These are phyloP conservation scores for Anniella stebbinsi DNA, from an alignment of 2,797 vertebrate genomes.

Conservation along the genomic window DNA sequence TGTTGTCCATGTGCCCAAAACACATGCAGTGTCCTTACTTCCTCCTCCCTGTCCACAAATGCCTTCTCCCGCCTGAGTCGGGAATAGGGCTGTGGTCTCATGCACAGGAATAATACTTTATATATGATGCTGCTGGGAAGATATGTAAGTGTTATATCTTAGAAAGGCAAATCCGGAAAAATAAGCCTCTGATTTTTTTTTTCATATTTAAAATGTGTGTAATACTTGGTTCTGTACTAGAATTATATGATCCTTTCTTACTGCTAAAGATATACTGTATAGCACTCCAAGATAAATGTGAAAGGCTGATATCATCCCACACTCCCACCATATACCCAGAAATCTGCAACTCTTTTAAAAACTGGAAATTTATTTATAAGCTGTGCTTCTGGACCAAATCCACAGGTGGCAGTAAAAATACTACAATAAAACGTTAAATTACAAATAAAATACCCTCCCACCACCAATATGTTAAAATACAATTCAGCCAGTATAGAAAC, in stretches of 20 bases:
- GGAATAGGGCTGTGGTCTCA: no score
- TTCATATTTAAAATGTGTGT: slow-evolving; percentile 4
- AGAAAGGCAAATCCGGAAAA: neutral
- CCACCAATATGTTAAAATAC: neutral
- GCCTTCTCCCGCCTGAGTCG: no score
- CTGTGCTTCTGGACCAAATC: neutral
- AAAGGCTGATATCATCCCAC: neutral
- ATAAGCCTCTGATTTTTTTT: neutral
- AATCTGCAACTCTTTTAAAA: neutral
- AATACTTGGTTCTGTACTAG: neutral
- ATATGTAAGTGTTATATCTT: neutral
- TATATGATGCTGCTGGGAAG: neutral
- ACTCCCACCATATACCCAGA: neutral
- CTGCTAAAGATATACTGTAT: neutral
- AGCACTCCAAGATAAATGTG: neutral
- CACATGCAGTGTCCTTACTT: no score
- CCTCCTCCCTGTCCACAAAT: no score
- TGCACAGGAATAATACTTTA: neutral
- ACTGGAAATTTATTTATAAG: neutral
- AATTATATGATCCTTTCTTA: slow-evolving; percentile 21
- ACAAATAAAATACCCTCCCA: neutral
- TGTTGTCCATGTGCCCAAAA: no score
- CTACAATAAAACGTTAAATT: neutral
- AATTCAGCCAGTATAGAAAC: neutral
- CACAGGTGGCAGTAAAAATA: neutral